These are phyloP conservation scores for Temnothorax unifasciatus DNA, from an alignment of 2,888 invertebrate species.

Conservation along the genomic window DNA sequence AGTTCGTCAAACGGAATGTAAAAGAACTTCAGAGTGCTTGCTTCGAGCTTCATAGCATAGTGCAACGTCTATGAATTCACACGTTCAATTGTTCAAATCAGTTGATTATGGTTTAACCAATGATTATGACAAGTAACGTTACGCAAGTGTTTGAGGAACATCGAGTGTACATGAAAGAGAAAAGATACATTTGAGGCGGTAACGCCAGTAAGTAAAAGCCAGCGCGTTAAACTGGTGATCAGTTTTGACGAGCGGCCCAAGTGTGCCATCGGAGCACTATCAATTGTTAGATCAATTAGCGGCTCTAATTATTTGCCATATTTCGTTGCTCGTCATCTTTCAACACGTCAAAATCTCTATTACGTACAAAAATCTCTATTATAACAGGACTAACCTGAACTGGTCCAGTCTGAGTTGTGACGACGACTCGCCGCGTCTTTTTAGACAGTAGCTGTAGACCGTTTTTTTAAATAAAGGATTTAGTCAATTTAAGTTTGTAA, in stretches of 20 bases:
- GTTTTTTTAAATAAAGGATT: not conserved
- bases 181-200: not conserved
- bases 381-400: not conserved
- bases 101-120: not conserved
- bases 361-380: not conserved
- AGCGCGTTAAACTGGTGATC: not conserved
- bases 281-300: not conserved
- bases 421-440: not conserved
- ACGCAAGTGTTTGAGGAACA: not conserved
- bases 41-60: not conserved
- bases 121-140: not conserved
- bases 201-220: not conserved
- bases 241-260: not conserved
- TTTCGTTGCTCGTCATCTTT: not conserved
- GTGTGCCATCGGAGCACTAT: not conserved
- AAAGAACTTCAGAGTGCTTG: not conserved
- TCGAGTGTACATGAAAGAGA: not conserved
- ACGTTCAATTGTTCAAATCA: not conserved
- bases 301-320: not conserved
- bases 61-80: not conserved
- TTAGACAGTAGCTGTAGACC: not conserved
- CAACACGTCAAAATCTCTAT: not conserved
- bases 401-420: not conserved
- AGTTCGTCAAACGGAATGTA: constrained; percentile 8
- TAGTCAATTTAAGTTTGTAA: not conserved